Conservation (phyloP, 2,113 vertebrate genomes). For the Erythrocercus mccallii region DNA sequence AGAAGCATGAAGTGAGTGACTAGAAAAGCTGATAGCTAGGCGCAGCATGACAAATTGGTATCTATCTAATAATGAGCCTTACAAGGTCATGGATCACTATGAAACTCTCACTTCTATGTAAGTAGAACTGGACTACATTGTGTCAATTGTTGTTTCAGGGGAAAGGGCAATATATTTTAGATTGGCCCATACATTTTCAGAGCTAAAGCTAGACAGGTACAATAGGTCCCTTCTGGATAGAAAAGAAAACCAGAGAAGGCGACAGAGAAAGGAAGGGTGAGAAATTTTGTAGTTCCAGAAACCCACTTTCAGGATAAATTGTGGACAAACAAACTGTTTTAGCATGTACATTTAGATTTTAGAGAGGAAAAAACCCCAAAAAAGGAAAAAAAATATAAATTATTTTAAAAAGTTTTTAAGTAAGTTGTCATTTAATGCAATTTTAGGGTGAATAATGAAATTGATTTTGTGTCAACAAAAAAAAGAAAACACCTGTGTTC, state of each 20-base stretch:
- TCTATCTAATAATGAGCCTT: constrained; percentile 66
- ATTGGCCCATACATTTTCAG: constrained; percentile 11
- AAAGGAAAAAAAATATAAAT: background rate
- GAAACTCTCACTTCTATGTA: background rate
- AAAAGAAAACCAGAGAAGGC: background rate
- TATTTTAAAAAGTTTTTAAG: background rate
- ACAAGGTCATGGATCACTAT: constrained; percentile 35
- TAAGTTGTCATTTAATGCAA: background rate
- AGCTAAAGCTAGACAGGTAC: background rate
- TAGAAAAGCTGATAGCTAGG: constrained; percentile 63
- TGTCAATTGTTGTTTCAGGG: constrained; percentile 35
- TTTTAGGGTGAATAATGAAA: background rate
- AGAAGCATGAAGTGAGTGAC: constrained; percentile 69
- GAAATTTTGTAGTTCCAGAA: background rate
- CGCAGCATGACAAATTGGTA: constrained; percentile 62
- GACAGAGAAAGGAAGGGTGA: background rate
- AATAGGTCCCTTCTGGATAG: background rate
- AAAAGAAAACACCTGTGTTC: background rate
- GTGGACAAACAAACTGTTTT: background rate
- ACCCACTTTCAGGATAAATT: background rate
- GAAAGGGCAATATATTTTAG: constrained; percentile 32
- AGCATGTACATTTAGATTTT: background rate
- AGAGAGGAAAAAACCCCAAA: background rate
- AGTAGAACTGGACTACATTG: constrained; percentile 32
- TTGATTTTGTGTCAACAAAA: background rate